phyloP scores from a whole-genome alignment of 2,113 vertebrate species.

The Macrotis lagotis region DNA sequence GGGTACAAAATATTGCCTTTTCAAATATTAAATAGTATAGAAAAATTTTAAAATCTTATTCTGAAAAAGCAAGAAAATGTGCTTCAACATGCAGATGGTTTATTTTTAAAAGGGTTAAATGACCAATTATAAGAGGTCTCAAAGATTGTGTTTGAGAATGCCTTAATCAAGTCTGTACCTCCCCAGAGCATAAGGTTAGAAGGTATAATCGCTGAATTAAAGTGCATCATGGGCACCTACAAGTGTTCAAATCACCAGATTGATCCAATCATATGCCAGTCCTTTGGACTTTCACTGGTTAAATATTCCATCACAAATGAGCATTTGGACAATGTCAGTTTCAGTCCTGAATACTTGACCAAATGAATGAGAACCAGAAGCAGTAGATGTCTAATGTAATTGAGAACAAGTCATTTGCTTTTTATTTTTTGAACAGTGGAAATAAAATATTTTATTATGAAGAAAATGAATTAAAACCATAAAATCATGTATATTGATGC shows the following conservation, averaged over 20 bases:
- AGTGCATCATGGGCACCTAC: conserved; percentile 71
- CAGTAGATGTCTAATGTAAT: background rate
- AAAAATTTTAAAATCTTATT: conserved; percentile 68
- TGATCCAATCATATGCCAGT: conserved; percentile 43
- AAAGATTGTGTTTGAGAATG: conserved; percentile 18
- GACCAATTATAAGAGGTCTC: conserved; percentile 33
- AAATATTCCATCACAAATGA: conserved; percentile 62
- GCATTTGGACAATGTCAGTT: conserved; percentile 63
- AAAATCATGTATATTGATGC: background rate
- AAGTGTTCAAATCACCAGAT: conserved; percentile 62
- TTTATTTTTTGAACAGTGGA: background rate
- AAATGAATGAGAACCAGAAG: conserved; percentile 21
- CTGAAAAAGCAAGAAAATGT: conserved; percentile 41
- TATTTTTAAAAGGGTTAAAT: conserved; percentile 45
- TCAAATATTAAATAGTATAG: conserved; percentile 62
- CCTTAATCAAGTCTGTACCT: conserved; percentile 38
- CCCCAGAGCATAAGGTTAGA: conserved; percentile 47
- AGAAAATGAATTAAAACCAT: background rate
- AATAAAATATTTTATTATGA: background rate
- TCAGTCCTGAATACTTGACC: conserved; percentile 26
- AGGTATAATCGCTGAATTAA: conserved; percentile 62
- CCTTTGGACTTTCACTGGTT: conserved; percentile 66
- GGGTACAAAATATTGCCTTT: background rate
- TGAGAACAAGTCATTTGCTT: conserved; percentile 42
- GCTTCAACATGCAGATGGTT: conserved; percentile 22